Evolutionary conservation across 1,140 invertebrate species (phyloP).

Genomic region (Acromyrmex echinatior): DNA sequence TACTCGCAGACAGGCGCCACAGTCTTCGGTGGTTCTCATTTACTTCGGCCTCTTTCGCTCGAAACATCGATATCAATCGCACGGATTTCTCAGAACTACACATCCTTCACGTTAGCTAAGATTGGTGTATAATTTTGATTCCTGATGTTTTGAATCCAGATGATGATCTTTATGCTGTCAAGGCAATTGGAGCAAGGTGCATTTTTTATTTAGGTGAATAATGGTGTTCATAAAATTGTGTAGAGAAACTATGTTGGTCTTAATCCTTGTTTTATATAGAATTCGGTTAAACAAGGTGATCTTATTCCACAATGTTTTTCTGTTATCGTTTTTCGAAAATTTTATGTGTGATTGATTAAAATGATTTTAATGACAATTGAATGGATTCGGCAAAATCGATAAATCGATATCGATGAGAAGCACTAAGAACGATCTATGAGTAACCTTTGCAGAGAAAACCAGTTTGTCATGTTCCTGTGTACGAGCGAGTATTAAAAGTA

Average conservation of each 20-base stretch:
- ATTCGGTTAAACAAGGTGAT: background rate
- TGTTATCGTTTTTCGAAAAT: background rate
- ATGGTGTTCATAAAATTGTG: background rate
- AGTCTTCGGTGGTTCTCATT: constrained; percentile 81
- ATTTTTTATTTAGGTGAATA: background rate
- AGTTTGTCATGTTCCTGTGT: constrained; percentile 70
- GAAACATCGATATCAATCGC: background rate
- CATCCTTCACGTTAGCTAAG: background rate
- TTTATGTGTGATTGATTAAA: background rate
- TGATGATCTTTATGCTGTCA: background rate
- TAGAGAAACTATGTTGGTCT: background rate
- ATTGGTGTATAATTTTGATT: constrained; percentile 6
- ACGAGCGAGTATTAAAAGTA: constrained; percentile 58
- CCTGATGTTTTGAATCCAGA: too few relatives aligned
- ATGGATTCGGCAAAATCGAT: constrained; percentile 2
- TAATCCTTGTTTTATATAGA: background rate
- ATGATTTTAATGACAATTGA: background rate
- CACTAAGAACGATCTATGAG: constrained; percentile 48
- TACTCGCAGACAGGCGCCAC: constrained; percentile 85
- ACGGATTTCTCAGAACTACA: constrained; percentile 3
- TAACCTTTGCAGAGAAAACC: constrained; percentile 63
- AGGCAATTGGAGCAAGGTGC: background rate
- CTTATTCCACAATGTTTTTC: background rate
- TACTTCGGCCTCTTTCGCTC: constrained; percentile 3
- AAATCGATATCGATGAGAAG: constrained; percentile 31